Percentiles rank a stretch among this genome's conserved stretches.
Conservation (phyloP, 2,888 invertebrate species). For the Oligia strigilis region DNA sequence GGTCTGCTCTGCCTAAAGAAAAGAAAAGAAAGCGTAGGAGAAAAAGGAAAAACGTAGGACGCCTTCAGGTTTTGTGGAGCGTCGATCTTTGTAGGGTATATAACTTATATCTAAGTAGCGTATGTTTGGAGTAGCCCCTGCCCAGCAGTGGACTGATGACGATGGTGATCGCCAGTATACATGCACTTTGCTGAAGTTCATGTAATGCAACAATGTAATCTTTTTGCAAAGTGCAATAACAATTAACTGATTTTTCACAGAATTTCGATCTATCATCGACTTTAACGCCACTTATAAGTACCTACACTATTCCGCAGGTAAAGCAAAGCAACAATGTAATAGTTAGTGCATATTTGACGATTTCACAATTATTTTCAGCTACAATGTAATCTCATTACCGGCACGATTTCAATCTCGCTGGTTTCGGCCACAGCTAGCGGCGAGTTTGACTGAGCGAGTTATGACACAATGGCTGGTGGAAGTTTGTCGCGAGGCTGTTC, state of each 20-base stretch:
- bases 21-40: no score
- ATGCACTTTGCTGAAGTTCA: background rate
- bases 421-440: slow-evolving; percentile 11
- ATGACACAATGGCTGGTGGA: slow-evolving; percentile 42
- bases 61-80: no score
- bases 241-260: background rate
- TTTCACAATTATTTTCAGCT: slow-evolving; percentile 1
- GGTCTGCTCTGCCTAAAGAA: background rate
- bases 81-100: no score
- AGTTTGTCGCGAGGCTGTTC: slow-evolving; percentile 35
- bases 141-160: background rate
- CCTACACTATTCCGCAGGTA: background rate
- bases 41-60: no score
- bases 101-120: no score
- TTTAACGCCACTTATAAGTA: background rate
- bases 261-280: background rate
- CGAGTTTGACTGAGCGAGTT: slow-evolving; percentile 26
- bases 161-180: background rate
- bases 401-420: slow-evolving; percentile 15
- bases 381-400: slow-evolving; percentile 11
- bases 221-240: background rate
- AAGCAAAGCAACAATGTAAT: background rate
- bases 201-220: no score
- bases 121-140: background rate
- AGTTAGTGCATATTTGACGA: background rate